Evolutionary conservation across 1,140 invertebrate genomes (phyloP), one percentile per base, ranked within the genome.

Genomic region (Trichonephila inaurata): DNA sequence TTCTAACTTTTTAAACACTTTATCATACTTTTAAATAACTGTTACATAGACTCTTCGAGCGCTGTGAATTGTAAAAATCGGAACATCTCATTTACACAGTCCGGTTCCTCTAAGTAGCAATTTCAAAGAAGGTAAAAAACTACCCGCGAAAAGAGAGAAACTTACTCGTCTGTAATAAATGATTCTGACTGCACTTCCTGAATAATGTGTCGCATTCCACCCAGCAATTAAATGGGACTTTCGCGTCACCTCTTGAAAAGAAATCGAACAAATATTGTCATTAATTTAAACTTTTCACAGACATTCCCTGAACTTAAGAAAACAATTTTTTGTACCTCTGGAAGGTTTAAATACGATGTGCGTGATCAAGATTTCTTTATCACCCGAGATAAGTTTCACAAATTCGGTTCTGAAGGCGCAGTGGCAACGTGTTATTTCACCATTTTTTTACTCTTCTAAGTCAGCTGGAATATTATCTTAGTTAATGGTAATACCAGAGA

Each of bases 401-500:
- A 86, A 44, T 62, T 86, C n/a, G 24, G n/a, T 40, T 58, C 64
- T 83, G 5, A 44, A n/a, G 28, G 12, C 10, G 58, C 69, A 77
- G 33, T 28, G 33, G 40, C 60, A 92, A 28, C 91, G 61, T 92
- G 69, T 92, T 92, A 92, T 92, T 92, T 92, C 82, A 7, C 33
- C 1, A 21, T 83, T 86, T 92, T 92, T 92, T 86, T 19, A 24
- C 77, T 28, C 44, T 33, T 62, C n/a, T 92, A 60, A 19, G 58
- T 85, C 58, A 85, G 69, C 28, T 18, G 62, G 82, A 81, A 61
- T 61, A 85, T 92, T 92, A 92, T 83, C 62, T 69, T 60, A 83
- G 40, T 83, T 92, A 92, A 92, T 92, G 91, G 61, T 92, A 92
- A 86, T 92, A 69, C 62, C 40, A 69, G 61, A 92, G 82, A 92